Percentiles rank a stretch among this genome's conserved stretches.
Evolutionary conservation across 2,888 invertebrate species (phyloP).

Genomic region (Drosophila imparisetae): DNA sequence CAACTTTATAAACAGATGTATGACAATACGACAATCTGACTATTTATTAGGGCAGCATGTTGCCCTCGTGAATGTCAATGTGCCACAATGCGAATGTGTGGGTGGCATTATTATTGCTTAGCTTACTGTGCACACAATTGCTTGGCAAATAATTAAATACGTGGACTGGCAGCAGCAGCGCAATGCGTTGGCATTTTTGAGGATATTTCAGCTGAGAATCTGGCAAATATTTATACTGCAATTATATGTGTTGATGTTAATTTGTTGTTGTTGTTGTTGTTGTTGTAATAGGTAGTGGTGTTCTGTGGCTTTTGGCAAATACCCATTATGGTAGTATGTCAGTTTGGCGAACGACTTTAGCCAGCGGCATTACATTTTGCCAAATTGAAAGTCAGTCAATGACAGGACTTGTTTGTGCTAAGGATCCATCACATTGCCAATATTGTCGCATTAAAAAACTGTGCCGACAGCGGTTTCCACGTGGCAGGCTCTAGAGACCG

Average conservation of each 20-base stretch:
- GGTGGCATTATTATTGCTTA: constrained; percentile 21
- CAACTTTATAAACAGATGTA: background rate
- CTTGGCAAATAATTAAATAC: constrained; percentile 60
- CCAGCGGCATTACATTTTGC: constrained; percentile 31
- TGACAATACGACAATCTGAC: background rate
- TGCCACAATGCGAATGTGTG: background rate
- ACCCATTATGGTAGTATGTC: constrained; percentile 8
- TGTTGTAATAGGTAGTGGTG: background rate
- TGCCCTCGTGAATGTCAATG: constrained; percentile 6
- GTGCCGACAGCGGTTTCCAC: constrained; percentile 23
- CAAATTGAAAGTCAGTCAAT: constrained; percentile 39
- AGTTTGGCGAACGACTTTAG: constrained; percentile 16
- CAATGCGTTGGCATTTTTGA: constrained; percentile 24
- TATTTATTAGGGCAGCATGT: constrained; percentile 29
- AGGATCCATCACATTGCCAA: constrained; percentile 30
- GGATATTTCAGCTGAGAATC: constrained; percentile 29
- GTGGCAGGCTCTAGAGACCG: constrained; percentile 17
- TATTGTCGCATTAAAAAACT: constrained; percentile 39
- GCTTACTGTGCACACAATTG: constrained; percentile 43
- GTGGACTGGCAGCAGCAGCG: constrained; percentile 25
- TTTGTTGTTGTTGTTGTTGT: background rate
- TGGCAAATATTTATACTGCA: constrained; percentile 55
- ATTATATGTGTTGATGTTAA: constrained; percentile 41
- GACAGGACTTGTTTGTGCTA: constrained; percentile 20
- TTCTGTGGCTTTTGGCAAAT: constrained; percentile 22